A percentile compares a stretch with the other conserved stretches of the same genome.
Conservation (phyloP, 2,888 invertebrate genomes). For the Platerodrilus igneus region DNA sequence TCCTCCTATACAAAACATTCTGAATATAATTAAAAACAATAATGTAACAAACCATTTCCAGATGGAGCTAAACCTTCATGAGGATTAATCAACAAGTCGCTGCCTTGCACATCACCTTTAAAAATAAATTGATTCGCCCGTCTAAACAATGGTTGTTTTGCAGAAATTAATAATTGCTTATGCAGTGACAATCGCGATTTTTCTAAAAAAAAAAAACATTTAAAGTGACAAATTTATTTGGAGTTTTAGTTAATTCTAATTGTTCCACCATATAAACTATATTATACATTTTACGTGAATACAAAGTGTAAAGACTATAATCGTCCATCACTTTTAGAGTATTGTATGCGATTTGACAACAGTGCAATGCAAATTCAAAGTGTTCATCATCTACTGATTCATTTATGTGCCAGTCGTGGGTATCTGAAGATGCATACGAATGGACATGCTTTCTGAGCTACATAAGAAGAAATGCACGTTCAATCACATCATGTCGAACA, state of each 20-base stretch:
- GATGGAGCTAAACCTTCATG: constrained; percentile 56
- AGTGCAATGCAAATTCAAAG: no score
- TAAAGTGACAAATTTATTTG: not conserved
- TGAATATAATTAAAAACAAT: constrained; percentile 10
- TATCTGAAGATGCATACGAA: no score
- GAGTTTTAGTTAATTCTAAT: no score
- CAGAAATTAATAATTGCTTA: constrained; percentile 62
- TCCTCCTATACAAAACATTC: constrained; percentile 44
- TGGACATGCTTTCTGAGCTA: no score
- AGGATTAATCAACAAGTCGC: constrained; percentile 63
- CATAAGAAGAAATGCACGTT: no score
- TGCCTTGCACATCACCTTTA: constrained; percentile 46
- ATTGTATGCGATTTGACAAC: no score
- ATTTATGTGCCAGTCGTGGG: no score
- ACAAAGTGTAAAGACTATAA: no score
- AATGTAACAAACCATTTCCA: constrained; percentile 37
- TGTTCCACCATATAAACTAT: no score
- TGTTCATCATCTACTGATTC: no score
- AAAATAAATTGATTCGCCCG: constrained; percentile 63
- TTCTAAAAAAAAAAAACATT: constrained; percentile 48
- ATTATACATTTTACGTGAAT: no score
- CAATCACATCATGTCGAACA: no score
- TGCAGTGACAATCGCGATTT: constrained; percentile 66
- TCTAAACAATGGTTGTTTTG: constrained; percentile 69
- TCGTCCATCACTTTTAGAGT: constrained; percentile 8